Evolutionary conservation across 2,113 vertebrate genomes (phyloP).

Genomic region (Barnardius zonarius): DNA sequence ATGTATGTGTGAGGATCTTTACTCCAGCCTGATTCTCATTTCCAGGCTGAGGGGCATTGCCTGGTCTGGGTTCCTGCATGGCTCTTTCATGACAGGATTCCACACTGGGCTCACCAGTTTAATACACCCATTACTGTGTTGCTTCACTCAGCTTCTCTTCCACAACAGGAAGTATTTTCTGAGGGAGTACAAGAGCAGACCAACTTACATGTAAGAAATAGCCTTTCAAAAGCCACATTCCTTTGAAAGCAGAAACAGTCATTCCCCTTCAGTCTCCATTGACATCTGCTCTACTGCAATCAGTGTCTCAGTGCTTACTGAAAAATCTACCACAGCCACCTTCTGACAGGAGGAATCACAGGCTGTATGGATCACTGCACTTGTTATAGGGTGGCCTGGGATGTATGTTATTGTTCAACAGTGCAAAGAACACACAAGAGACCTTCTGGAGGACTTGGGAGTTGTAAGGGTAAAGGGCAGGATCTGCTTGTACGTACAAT

Average conservation of each 20-base stretch:
- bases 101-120: not conserved
- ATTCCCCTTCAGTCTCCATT: not conserved
- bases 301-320: not conserved
- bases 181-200: not conserved
- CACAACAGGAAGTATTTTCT: fast-evolving
- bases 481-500: not conserved
- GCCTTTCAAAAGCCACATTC: not conserved
- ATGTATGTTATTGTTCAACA: fast-evolving
- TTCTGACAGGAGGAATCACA: fast-evolving
- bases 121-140: not conserved
- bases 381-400: not conserved
- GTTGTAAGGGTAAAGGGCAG: not conserved
- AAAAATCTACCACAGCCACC: not conserved
- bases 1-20: fast-evolving
- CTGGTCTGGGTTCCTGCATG: not conserved
- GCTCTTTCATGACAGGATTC: not conserved
- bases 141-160: not conserved
- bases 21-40: not conserved
- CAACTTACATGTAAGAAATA: not conserved
- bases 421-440: not conserved
- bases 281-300: not conserved
- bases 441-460: not conserved
- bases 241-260: not conserved
- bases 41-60: not conserved
- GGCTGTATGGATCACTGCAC: not conserved